Conservation (phyloP, 2,113 vertebrate species). For the Orthochromis malagaraziensis region DNA sequence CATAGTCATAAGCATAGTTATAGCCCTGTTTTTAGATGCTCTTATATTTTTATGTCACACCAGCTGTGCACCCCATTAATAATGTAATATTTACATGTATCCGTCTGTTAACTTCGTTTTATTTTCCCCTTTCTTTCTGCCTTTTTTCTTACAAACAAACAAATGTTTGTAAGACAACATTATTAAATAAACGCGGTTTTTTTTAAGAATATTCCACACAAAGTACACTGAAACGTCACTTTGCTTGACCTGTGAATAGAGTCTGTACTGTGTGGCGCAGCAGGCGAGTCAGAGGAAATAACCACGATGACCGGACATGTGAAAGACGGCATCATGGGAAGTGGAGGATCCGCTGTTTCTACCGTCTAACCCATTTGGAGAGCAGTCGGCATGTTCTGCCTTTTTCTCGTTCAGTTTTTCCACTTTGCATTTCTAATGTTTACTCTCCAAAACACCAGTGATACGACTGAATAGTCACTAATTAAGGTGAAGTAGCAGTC, state of each 20-base stretch:
- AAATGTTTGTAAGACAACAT: background rate
- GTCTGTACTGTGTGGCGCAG: background rate
- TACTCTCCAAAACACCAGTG: background rate
- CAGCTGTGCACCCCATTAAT: background rate
- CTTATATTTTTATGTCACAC: background rate
- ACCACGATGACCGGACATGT: background rate
- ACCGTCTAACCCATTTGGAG: fast-evolving
- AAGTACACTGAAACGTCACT: background rate
- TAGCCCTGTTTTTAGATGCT: background rate
- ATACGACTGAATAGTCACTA: background rate
- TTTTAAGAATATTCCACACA: background rate
- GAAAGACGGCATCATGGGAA: background rate
- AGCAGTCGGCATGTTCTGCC: background rate
- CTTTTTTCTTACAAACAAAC: background rate
- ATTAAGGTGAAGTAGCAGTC: fast-evolving
- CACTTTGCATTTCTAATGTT: background rate
- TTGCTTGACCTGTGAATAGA: background rate
- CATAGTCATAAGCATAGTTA: background rate
- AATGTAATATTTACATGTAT: background rate
- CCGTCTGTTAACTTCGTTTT: background rate
- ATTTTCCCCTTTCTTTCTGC: background rate
- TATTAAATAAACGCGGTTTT: background rate
- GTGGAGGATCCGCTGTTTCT: background rate
- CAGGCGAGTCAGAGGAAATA: background rate
- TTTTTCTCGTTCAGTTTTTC: background rate